Conservation (phyloP, 2,888 invertebrate genomes). For the Netelia inedita region DNA sequence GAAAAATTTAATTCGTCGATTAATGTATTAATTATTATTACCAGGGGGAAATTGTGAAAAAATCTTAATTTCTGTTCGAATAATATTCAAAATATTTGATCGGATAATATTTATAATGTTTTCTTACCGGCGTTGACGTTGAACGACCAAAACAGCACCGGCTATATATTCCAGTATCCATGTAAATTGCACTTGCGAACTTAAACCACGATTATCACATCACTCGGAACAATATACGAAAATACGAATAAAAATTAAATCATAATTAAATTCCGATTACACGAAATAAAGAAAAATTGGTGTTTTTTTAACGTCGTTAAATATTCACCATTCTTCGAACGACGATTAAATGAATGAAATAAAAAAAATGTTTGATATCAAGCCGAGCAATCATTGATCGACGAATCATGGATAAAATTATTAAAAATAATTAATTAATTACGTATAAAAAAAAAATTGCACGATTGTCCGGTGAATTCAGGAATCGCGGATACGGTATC, state of each 20-base stretch:
- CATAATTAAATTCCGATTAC: neutral
- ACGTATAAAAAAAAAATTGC: neutral
- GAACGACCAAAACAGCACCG: neutral
- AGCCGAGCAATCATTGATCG: neutral
- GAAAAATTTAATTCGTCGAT: neutral
- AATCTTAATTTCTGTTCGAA: too few species aligned
- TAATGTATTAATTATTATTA: neutral
- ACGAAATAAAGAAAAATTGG: neutral
- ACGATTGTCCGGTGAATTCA: neutral
- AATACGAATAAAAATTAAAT: neutral
- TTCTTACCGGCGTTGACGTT: slow-evolving; percentile 21
- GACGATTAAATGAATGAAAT: neutral
- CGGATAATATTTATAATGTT: neutral
- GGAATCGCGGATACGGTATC: slow-evolving; percentile 58
- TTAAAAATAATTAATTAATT: neutral
- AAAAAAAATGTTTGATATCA: neutral
- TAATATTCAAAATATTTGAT: neutral
- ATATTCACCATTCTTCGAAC: neutral
- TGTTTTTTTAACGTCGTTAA: neutral
- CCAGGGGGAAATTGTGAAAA: neutral
- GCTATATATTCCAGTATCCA: slow-evolving; percentile 32
- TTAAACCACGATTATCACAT: neutral
- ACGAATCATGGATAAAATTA: neutral
- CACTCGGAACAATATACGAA: neutral
- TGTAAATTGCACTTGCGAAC: slow-evolving; percentile 13